Percentiles rank a stretch among this genome's conserved stretches.
phyloP scores from a whole-genome alignment of 2,888 invertebrate genomes.

The Panopea generosa region DNA sequence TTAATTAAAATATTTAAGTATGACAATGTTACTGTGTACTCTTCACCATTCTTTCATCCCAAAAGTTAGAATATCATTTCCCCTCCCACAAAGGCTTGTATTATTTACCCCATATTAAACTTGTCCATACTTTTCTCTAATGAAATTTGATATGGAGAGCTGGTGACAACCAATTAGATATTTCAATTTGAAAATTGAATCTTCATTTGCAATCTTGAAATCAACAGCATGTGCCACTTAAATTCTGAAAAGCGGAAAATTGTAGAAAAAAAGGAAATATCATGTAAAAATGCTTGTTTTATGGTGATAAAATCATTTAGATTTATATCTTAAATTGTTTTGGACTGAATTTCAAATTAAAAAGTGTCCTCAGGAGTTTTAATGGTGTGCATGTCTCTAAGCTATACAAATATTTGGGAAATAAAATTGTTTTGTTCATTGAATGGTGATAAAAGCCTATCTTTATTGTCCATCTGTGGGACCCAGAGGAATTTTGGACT shows the following conservation, averaged over 20 bases:
- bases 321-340: slow-evolving; percentile 36
- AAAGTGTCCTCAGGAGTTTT: slow-evolving; percentile 41
- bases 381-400: slow-evolving; percentile 44
- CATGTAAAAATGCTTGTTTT: slow-evolving; percentile 29
- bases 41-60: too few species aligned
- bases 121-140: too few species aligned
- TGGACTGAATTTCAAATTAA: slow-evolving; percentile 32
- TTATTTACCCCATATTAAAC: too few species aligned
- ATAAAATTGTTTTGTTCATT: slow-evolving; percentile 53
- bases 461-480: slow-evolving; percentile 56
- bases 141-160: too few species aligned
- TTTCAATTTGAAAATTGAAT: slow-evolving; percentile 14
- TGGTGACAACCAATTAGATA: slow-evolving; percentile 35
- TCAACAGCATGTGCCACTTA: slow-evolving; percentile 2
- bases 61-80: too few species aligned
- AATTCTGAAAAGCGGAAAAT: slow-evolving; percentile 19
- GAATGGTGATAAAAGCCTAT: slow-evolving; percentile 56
- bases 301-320: slow-evolving; percentile 33
- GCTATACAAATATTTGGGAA: slow-evolving; percentile 63
- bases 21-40: too few species aligned
- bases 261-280: slow-evolving; percentile 26
- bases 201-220: slow-evolving; percentile 19
- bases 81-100: too few species aligned
- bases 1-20: too few species aligned
- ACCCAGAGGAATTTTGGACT: slow-evolving; percentile 13